A percentile compares a stretch with the other conserved stretches of the same genome.
Evolutionary conservation across 2,797 vertebrate genomes (phyloP).

Genomic region (Valencia hispanica): DNA sequence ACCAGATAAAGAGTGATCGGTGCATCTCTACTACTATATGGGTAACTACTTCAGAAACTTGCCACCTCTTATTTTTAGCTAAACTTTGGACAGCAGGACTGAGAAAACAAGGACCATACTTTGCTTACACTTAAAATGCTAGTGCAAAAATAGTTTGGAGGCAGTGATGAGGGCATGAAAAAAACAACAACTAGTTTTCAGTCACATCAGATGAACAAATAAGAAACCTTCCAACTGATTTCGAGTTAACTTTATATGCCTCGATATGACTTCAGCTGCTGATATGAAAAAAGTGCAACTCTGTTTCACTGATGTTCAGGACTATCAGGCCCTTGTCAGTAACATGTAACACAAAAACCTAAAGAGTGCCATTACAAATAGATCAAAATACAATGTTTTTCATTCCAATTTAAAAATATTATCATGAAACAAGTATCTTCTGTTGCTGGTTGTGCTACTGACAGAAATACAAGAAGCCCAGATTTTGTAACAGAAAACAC

Average conservation of each 20-base stretch:
- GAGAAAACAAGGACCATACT: not conserved
- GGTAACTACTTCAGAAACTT: not conserved
- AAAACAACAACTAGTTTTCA: conserved; percentile 6
- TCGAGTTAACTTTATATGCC: conserved; percentile 12
- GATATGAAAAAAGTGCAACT: conserved; percentile 41
- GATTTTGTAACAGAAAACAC: conserved; percentile 50
- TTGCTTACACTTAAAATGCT: not conserved
- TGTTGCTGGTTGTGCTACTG: conserved; percentile 54
- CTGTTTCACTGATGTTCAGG: conserved; percentile 56
- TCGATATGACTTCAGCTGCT: conserved; percentile 13
- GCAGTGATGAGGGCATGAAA: conserved; percentile 16
- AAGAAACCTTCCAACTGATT: conserved; percentile 25
- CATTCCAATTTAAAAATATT: conserved; percentile 57
- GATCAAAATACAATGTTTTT: conserved; percentile 58
- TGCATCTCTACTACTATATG: not conserved
- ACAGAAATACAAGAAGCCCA: conserved; percentile 46
- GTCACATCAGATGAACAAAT: conserved; percentile 26
- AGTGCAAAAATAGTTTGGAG: not conserved
- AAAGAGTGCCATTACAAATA: conserved; percentile 62
- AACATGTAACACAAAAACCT: conserved; percentile 41
- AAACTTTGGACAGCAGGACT: conserved; percentile 3
- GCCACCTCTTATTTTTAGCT: not conserved
- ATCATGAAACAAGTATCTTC: conserved; percentile 34
- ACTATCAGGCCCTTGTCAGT: conserved; percentile 64
- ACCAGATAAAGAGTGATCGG: not conserved